Base-by-base conservation (phyloP, 2,888 invertebrate genomes). In the Lepeophtheirus nordmannii region DNA sequence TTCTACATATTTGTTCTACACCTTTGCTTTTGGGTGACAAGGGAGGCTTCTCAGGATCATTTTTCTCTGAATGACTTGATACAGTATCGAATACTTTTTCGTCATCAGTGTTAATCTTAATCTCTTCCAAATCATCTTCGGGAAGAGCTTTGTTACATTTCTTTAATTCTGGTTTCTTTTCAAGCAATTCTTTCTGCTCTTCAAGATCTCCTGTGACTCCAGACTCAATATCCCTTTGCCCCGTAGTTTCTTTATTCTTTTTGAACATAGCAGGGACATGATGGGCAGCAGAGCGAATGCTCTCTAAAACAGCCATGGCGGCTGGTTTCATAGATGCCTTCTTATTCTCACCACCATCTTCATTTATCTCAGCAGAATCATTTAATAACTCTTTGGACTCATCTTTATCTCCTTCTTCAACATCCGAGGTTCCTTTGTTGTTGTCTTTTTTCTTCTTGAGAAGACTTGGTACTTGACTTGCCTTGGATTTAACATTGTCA, bases 391-490 rank as follows among this genome's bases (percentile, higher is more conserved):
- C 66, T 58, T 68, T 68, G 1, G 62, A 58, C 38, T 68, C 68
- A 38, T 68, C 67, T n/a, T 63, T 14, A 20, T 68, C 68, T n/a
- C 64, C 57, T 10, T 67, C 67, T 53, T 58, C 64, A 57, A 39
- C 37, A 12, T 11, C 53, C 57, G 71, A 69, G 77, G 84, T 85
- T 82, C 83, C 87, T 76, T 79, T 81, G 70, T 81, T 83, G 74
- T 85, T 69, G 86, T 85, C 71, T 84, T 84, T 74, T 83, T 84
- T 71, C 85, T 83, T 68, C 84, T 85, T 72, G 87, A 87, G 77
- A 87, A 88, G 17, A 87, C 87, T 77, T 87, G 87, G 70, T 88
- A 86, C n/a, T 69, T 69, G 37, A 65, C 68, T 10, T 69, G 59
- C 46, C 30, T 30, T 30, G 30, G 30, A 5, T 30, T 30, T 30